A percentile compares a stretch with the other conserved stretches of the same genome.
These are phyloP conservation scores for Apamea monoglypha DNA, from an alignment of 2,888 invertebrate genomes.

Conservation along the genomic window DNA sequence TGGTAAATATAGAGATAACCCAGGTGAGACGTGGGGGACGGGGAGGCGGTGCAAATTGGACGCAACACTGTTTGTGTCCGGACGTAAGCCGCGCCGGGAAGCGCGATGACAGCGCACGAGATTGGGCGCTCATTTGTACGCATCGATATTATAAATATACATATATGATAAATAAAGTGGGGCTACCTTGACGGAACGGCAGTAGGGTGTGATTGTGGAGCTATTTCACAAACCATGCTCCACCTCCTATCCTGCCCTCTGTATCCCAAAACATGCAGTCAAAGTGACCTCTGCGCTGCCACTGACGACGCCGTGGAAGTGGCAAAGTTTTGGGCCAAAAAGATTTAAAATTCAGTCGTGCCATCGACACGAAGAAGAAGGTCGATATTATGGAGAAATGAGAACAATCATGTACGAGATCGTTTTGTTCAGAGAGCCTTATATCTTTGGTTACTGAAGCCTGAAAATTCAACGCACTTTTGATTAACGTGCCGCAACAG, in stretches of 20 bases:
- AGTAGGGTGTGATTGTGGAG: too few relatives aligned
- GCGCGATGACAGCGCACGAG: conserved; percentile 50
- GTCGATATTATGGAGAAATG: conserved; percentile 9
- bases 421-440: not conserved
- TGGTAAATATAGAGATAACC: conserved; percentile 43
- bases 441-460: not conserved
- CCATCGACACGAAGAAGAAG: too few relatives aligned
- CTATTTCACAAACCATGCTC: too few relatives aligned
- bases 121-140: conserved; percentile 26
- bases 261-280: too few relatives aligned
- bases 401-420: not conserved
- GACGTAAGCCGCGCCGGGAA: conserved; percentile 56
- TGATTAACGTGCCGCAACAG: not conserved
- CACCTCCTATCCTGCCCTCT: too few relatives aligned
- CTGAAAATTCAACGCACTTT: not conserved
- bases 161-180: too few relatives aligned
- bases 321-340: too few relatives aligned
- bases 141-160: conserved; percentile 21
- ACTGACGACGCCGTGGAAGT: too few relatives aligned
- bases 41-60: conserved; percentile 56
- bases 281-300: too few relatives aligned
- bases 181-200: too few relatives aligned
- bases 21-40: not conserved
- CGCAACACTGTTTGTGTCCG: conserved; percentile 56
- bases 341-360: too few relatives aligned